Conservation (phyloP, 2,797 vertebrate genomes). For the Peromyscus melanophrys region DNA sequence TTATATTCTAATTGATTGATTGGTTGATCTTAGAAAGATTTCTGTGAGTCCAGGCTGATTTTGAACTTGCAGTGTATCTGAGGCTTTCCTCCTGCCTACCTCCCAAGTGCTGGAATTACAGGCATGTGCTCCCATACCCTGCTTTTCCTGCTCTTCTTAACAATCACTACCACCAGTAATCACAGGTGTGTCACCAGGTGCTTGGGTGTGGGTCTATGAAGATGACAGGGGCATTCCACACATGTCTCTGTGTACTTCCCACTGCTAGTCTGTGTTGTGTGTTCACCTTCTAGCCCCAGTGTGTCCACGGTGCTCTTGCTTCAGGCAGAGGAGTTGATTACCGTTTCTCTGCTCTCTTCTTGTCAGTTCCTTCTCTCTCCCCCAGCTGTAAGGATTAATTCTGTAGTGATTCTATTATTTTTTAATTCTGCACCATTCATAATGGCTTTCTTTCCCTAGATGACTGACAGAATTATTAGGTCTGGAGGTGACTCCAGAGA, state of each 20-base stretch:
- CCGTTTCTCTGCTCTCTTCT: neutral
- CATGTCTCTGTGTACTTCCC: neutral
- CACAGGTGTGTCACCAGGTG: neutral
- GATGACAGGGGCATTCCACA: neutral
- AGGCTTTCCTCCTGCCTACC: neutral
- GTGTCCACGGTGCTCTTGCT: neutral
- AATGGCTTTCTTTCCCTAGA: neutral
- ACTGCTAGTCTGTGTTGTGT: neutral
- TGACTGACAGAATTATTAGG: neutral
- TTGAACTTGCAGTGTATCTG: neutral
- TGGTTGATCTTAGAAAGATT: neutral
- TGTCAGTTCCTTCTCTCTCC: neutral
- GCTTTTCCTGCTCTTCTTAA: neutral
- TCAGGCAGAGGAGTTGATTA: neutral
- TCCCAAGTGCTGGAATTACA: neutral
- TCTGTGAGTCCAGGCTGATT: neutral
- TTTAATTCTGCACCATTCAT: constrained; percentile 1
- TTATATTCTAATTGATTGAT: neutral
- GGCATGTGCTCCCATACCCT: no score
- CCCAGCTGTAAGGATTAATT: neutral
- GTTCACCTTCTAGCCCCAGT: neutral
- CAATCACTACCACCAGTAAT: neutral
- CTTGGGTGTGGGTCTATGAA: neutral
- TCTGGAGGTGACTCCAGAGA: constrained; percentile 26
- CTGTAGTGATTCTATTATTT: neutral